These are phyloP conservation scores for Ctenomys sociabilis DNA, from an alignment of 2,113 vertebrate genomes.

Conservation along the genomic window DNA sequence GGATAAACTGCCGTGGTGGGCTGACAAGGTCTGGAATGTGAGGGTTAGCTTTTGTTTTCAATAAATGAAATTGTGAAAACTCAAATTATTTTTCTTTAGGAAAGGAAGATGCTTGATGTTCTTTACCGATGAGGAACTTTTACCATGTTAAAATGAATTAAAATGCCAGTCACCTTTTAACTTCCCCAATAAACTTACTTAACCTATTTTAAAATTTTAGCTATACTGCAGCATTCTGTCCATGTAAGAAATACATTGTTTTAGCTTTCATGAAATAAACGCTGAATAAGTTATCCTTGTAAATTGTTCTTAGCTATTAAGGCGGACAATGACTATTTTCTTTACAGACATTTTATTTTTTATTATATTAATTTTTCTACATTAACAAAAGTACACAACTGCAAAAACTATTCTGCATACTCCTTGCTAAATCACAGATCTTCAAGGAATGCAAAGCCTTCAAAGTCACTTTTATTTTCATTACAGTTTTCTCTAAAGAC, in stretches of 20 bases:
- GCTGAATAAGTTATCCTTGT: neutral
- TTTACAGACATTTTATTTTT: conserved; percentile 26
- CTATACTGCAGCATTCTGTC: conserved; percentile 14
- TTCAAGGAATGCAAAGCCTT: neutral
- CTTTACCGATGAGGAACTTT: neutral
- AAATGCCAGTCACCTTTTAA: neutral
- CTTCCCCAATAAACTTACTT: neutral
- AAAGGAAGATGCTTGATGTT: neutral
- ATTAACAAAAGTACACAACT: conserved; percentile 30
- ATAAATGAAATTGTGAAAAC: conserved; percentile 4
- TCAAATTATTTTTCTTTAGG: neutral
- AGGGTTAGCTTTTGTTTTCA: neutral
- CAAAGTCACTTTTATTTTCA: neutral
- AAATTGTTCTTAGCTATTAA: neutral
- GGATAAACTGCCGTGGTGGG: neutral
- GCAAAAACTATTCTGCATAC: neutral
- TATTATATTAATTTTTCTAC: conserved; percentile 31
- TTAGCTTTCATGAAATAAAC: conserved; percentile 1
- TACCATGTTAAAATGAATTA: conserved; percentile 1
- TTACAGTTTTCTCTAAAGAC: neutral
- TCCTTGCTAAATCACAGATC: conserved; percentile 15
- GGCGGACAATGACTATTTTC: neutral
- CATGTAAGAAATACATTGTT: neutral
- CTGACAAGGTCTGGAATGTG: neutral
- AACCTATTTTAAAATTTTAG: neutral